A percentile compares a stretch with the other conserved stretches of the same genome.
These are phyloP conservation scores for Anorthoa munda DNA, from an alignment of 2,888 invertebrate genomes.

Conservation along the genomic window DNA sequence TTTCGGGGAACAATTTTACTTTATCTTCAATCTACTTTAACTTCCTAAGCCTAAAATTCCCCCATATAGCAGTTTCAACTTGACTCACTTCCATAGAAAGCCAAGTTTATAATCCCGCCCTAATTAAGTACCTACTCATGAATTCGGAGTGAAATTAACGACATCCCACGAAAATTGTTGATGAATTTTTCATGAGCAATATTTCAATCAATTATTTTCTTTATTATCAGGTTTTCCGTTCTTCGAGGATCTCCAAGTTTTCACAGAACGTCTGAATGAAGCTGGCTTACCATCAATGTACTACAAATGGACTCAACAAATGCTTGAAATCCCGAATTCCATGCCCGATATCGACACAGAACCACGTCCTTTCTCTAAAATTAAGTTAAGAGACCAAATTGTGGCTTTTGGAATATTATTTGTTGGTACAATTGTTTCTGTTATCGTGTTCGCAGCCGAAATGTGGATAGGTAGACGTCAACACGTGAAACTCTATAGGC, in stretches of 20 bases:
- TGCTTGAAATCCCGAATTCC: constrained; percentile 63
- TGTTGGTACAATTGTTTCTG: constrained; percentile 25
- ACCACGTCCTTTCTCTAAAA: constrained; percentile 66
- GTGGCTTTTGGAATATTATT: constrained; percentile 70
- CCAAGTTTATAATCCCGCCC: not conserved
- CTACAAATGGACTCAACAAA: constrained; percentile 75
- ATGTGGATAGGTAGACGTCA: constrained; percentile 31
- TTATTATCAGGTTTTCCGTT: constrained; percentile 74
- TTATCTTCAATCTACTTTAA: not conserved
- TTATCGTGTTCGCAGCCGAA: constrained; percentile 32
- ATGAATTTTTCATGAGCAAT: not conserved
- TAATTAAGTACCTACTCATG: not conserved
- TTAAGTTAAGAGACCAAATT: constrained; percentile 66
- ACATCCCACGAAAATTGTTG: not conserved
- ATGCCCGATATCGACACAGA: constrained; percentile 53
- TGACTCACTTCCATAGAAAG: not conserved
- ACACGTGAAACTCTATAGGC: constrained; percentile 3
- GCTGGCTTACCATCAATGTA: constrained; percentile 76
- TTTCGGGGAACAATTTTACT: no score
- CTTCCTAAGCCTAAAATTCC: not conserved
- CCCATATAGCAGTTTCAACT: not conserved
- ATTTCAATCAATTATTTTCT: constrained; percentile 1
- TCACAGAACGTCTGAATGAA: constrained; percentile 73
- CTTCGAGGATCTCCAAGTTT: constrained; percentile 65
- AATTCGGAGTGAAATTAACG: not conserved